Conservation (phyloP, 2,888 invertebrate genomes). For the Aspidapion aeneum region DNA sequence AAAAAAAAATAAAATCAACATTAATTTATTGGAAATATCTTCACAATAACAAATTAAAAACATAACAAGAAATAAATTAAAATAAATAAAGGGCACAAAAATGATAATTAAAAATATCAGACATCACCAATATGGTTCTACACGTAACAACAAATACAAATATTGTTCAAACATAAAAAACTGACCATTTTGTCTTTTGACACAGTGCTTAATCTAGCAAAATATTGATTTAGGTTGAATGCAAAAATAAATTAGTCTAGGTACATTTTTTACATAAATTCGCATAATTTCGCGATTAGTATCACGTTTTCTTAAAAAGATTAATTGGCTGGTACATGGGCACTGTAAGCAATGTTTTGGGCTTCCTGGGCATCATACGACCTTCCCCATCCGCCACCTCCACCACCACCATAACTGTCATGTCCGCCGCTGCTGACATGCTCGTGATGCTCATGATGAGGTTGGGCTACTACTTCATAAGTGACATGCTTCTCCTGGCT, state of each 20-base stretch:
- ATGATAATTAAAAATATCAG: neutral
- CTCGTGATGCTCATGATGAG: slow-evolving; percentile 56
- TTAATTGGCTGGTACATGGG: slow-evolving; percentile 51
- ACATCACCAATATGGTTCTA: neutral
- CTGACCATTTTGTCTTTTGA: no score
- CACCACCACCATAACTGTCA: slow-evolving; percentile 38
- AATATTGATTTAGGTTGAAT: no score
- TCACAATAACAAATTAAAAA: neutral
- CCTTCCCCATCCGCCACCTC: slow-evolving; percentile 55
- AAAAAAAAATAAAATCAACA: neutral
- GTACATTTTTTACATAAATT: no score
- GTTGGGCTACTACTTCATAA: slow-evolving; percentile 72
- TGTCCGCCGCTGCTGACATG: slow-evolving; percentile 46
- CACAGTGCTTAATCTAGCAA: no score
- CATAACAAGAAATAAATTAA: neutral
- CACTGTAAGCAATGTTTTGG: slow-evolving; percentile 62
- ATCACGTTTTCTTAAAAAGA: no score
- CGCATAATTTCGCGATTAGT: no score
- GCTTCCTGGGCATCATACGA: slow-evolving; percentile 50
- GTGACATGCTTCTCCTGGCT: slow-evolving; percentile 71
- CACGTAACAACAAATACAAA: no score
- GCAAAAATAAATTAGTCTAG: no score
- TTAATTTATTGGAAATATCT: neutral
- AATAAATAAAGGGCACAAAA: neutral
- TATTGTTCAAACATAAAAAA: no score